Percentiles rank a stretch among this genome's conserved stretches.
phyloP scores from a whole-genome alignment of 1,140 invertebrate species.

The Nymphalis io region DNA sequence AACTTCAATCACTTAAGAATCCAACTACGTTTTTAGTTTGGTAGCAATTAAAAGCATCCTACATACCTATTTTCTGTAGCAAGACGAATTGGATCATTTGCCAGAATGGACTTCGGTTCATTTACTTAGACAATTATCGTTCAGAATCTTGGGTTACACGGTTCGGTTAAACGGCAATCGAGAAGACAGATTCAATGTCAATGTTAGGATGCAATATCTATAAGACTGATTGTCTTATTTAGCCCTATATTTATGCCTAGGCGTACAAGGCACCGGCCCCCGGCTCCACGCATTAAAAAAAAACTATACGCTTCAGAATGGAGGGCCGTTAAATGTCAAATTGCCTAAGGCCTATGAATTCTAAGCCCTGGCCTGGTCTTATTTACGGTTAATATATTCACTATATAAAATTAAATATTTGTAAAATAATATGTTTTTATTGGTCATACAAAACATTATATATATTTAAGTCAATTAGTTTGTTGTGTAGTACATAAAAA shows the following conservation, averaged over 20 bases:
- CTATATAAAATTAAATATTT: neutral
- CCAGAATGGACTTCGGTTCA: conserved; percentile 15
- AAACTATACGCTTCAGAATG: too few species aligned
- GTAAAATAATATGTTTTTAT: neutral
- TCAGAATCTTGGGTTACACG: neutral
- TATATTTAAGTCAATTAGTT: too few species aligned
- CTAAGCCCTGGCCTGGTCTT: too few species aligned
- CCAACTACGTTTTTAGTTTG: neutral
- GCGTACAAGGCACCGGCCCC: too few species aligned
- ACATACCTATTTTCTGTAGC: conserved; percentile 11
- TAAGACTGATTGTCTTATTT: too few species aligned
- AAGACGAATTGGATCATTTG: conserved; percentile 32
- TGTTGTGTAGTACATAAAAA: too few species aligned
- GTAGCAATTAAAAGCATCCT: conserved; percentile 13
- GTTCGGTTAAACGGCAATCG: neutral
- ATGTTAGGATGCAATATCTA: neutral
- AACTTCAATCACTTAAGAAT: neutral
- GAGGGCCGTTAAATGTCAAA: too few species aligned
- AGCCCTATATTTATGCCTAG: too few species aligned
- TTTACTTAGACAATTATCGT: conserved; percentile 27
- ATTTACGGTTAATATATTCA: too few species aligned
- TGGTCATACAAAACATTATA: too few species aligned
- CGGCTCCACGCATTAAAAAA: too few species aligned
- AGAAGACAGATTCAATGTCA: neutral
- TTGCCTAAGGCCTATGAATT: too few species aligned